Evolutionary conservation across 2,888 invertebrate genomes (phyloP).

Genomic region (Heliothis peltigera): DNA sequence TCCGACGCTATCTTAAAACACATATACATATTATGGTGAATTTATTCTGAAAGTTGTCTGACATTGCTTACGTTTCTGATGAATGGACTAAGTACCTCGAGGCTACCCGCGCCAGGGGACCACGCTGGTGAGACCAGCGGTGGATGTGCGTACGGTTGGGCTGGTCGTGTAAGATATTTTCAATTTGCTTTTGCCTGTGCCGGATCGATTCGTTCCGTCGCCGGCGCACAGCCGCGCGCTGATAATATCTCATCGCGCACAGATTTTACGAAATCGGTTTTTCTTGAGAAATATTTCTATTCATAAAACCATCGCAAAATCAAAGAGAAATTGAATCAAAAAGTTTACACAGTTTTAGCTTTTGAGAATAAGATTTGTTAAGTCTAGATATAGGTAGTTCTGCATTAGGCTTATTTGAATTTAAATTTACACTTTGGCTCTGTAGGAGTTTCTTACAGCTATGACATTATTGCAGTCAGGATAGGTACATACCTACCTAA

Average conservation of each 20-base stretch:
- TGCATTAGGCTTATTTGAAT: no score
- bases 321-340: background rate
- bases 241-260: constrained; percentile 36
- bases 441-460: no score
- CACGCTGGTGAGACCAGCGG: background rate
- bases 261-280: constrained; percentile 53
- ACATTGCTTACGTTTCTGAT: no score
- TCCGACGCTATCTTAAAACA: no score
- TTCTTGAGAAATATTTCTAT: constrained; percentile 10
- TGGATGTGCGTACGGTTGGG: constrained; percentile 7
- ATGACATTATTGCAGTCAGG: no score
- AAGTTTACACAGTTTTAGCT: no score
- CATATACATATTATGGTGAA: no score
- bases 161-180: constrained; percentile 59
- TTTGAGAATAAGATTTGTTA: no score
- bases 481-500: no score
- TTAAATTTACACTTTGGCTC: no score
- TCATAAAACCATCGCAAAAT: background rate
- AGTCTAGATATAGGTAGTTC: no score
- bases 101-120: background rate
- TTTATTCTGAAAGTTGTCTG: no score
- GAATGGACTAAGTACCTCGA: background rate
- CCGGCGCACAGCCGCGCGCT: constrained; percentile 46
- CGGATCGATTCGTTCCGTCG: constrained; percentile 69
- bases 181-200: constrained; percentile 65